Base-by-base conservation (phyloP, 2,797 vertebrate species). In the Malacoraja senta region DNA sequence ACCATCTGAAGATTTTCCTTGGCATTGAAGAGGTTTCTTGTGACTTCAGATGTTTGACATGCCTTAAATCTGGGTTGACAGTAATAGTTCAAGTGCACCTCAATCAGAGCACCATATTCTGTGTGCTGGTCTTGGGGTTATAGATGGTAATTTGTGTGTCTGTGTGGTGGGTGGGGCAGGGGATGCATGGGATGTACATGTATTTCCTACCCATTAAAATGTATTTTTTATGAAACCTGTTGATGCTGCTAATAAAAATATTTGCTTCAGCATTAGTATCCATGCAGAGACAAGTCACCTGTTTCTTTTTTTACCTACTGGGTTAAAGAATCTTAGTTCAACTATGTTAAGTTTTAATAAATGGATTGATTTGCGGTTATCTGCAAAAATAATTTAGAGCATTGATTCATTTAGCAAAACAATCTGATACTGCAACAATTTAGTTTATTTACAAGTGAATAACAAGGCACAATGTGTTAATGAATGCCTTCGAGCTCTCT, bases 371-470 rank as follows among this genome's bases (percentile, higher is more conserved):
- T 91, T 53, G 71, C 13, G 19, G 38, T 74, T 76, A 29, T 26
- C 71, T 74, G 24, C 72, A 53, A 13, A 92, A 91, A 91, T 74
- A 91, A 92, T 38, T 92, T n/a, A 76, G 76, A 92, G 26, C 44
- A 72, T 68, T 76, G 76, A 53, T 53, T 53, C 71, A 92, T 19
- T 72, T 74, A 38, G 44, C 71, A 29, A 92, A 76, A 24, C 38
- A n/a, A 58, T 44, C 71, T 53, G 24, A 58, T 53, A 72, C 90
- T 44, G 4, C 65, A 91, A 21, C 90, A 92, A 53, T 53, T 26
- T n/a, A 53, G 13, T 58, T 92, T 58, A 76, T 58, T 58, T 76
- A 92, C 35, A 92, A 13, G 71, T 29, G 68, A 53, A 29, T 74
- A 76, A 76, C 13, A 76, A 74, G 38, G 26, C 90, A 91, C 68